A percentile compares a stretch with the other conserved stretches of the same genome.
These are phyloP conservation scores for Gymnothorax reevesii DNA, from an alignment of 2,797 vertebrate species.

Conservation along the genomic window DNA sequence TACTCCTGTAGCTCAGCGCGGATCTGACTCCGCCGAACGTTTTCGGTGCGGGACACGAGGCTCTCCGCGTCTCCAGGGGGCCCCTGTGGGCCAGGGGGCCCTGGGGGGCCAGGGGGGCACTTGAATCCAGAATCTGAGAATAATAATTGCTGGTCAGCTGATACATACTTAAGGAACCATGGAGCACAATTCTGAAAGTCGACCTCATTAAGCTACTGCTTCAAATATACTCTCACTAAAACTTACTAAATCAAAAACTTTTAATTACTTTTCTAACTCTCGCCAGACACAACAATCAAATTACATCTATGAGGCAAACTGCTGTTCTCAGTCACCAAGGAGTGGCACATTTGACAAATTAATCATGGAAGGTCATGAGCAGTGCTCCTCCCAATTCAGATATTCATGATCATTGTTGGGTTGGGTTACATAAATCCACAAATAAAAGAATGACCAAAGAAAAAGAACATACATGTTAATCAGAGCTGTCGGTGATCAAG, in stretches of 20 bases:
- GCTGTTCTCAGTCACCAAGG: background rate
- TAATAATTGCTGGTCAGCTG: background rate
- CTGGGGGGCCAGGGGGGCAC: conserved; percentile 76
- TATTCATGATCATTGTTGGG: background rate
- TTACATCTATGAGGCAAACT: no score
- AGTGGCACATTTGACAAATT: background rate
- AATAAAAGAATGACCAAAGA: background rate
- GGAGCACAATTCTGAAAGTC: background rate
- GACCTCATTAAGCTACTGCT: no score
- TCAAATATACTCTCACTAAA: no score
- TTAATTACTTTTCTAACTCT: no score
- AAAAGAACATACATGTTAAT: background rate
- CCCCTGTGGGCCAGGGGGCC: conserved; percentile 86
- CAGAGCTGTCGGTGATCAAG: background rate
- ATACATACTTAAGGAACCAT: background rate
- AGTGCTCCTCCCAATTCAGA: background rate
- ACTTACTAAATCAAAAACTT: no score
- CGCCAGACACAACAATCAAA: no score
- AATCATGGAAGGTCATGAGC: no score
- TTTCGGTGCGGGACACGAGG: conserved; percentile 65
- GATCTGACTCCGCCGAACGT: conserved; percentile 76
- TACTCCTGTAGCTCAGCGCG: conserved; percentile 86
- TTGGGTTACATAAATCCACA: background rate
- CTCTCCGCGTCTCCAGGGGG: conserved; percentile 74
- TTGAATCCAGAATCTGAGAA: conserved; percentile 74